phyloP scores from a whole-genome alignment of 2,797 vertebrate species.

The Synanceia verrucosa region DNA sequence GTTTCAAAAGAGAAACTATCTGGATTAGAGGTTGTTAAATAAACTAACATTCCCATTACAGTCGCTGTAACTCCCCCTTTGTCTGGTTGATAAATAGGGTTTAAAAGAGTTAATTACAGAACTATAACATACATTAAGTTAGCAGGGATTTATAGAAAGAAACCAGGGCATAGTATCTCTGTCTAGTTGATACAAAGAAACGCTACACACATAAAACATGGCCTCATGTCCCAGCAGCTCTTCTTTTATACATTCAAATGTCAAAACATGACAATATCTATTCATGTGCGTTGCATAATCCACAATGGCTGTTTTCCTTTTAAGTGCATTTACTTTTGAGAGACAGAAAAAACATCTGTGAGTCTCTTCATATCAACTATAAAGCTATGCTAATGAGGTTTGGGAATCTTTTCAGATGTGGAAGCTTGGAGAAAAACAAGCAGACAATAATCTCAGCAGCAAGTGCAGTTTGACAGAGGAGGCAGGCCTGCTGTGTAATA shows the following conservation, averaged over 20 bases:
- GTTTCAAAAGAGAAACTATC: too few species aligned
- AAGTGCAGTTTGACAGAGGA: slow-evolving; percentile 63
- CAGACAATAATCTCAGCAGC: slow-evolving; percentile 63
- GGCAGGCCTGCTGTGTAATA: slow-evolving; percentile 68
- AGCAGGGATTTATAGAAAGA: too few species aligned
- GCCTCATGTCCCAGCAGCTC: slow-evolving; percentile 2
- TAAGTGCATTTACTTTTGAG: slow-evolving; percentile 42
- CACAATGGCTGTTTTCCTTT: slow-evolving; percentile 11
- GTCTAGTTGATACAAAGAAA: too few species aligned
- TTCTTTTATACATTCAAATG: slow-evolving; percentile 18
- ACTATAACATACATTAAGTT: too few species aligned
- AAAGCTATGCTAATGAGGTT: slow-evolving; percentile 71
- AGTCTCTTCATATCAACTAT: slow-evolving; percentile 51
- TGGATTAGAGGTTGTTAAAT: too few species aligned
- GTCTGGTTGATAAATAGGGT: too few species aligned
- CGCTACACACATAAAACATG: not conserved
- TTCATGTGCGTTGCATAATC: slow-evolving; percentile 34
- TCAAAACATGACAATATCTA: slow-evolving; percentile 21
- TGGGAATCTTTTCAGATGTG: slow-evolving; percentile 50
- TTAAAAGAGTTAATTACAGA: too few species aligned
- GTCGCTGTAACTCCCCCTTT: too few species aligned
- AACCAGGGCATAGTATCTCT: too few species aligned
- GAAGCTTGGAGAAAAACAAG: slow-evolving; percentile 53
- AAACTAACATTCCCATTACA: too few species aligned
- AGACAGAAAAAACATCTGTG: slow-evolving; percentile 39